These are phyloP conservation scores for Fragum sueziense DNA, from an alignment of 2,888 invertebrate species.

Conservation along the genomic window DNA sequence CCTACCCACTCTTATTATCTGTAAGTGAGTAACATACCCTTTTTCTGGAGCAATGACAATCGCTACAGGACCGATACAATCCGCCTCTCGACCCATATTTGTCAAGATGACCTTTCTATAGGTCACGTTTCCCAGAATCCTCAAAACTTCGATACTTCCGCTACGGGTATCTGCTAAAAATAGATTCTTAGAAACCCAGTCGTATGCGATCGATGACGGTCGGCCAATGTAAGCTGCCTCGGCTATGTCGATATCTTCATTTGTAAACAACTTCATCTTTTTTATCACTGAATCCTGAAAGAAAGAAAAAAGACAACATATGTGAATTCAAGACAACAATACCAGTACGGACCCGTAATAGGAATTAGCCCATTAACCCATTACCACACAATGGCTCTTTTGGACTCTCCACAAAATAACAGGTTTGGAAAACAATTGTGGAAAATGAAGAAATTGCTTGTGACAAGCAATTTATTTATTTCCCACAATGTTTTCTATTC, in stretches of 20 bases:
- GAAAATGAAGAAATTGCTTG: no score
- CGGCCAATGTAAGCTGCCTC: slow-evolving; percentile 86
- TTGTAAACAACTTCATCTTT: slow-evolving; percentile 83
- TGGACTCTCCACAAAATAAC: no score
- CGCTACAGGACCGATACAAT: slow-evolving; percentile 93
- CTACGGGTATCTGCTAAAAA: slow-evolving; percentile 92
- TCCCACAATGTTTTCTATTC: no score
- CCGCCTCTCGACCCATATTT: slow-evolving; percentile 93
- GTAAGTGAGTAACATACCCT: slow-evolving; percentile 90
- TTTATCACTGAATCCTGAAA: slow-evolving; percentile 48
- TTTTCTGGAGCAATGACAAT: slow-evolving; percentile 96
- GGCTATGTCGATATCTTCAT: slow-evolving; percentile 31
- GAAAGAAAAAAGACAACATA: neutral
- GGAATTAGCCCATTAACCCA: no score
- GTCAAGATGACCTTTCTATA: slow-evolving; percentile 93
- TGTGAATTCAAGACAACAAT: no score
- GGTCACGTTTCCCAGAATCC: slow-evolving; percentile 88
- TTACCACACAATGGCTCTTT: no score
- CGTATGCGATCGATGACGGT: slow-evolving; percentile 95
- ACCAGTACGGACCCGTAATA: no score
- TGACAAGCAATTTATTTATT: no score
- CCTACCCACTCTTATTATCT: no score
- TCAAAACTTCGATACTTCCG: slow-evolving; percentile 90
- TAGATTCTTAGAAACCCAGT: slow-evolving; percentile 97
- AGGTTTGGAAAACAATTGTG: no score